phyloP scores from a whole-genome alignment of 2,113 vertebrate genomes.

The Choloepus hoffmanni region DNA sequence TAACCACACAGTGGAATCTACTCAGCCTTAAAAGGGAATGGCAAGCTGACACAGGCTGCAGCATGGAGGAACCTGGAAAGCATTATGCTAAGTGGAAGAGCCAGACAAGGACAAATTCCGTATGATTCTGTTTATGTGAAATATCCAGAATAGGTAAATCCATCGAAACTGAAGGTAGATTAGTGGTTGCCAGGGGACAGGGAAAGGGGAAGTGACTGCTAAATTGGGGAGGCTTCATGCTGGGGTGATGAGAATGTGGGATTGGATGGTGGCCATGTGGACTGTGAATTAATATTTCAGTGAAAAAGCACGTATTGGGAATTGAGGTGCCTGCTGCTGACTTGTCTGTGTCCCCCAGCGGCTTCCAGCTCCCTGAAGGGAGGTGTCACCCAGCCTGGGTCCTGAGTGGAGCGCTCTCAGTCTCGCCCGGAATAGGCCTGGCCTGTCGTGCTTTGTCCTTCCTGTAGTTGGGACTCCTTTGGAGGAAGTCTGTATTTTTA shows the following conservation, averaged over 20 bases:
- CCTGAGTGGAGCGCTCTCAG: background rate
- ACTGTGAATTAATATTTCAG: background rate
- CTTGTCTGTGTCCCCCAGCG: accelerated
- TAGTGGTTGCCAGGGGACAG: accelerated
- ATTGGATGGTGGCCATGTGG: accelerated
- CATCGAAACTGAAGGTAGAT: background rate
- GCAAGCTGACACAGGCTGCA: background rate
- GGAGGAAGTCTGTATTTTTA: background rate
- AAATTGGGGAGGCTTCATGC: no score
- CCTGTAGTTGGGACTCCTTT: background rate
- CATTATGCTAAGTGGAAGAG: accelerated
- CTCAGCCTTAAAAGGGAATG: background rate
- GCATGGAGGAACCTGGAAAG: no score
- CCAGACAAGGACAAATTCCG: background rate
- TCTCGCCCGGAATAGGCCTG: no score
- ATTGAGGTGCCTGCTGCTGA: background rate
- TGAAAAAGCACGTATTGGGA: background rate
- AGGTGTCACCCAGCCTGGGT: background rate
- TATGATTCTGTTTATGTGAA: accelerated
- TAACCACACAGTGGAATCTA: accelerated
- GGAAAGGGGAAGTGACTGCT: background rate
- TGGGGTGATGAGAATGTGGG: background rate
- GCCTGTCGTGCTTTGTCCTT: background rate
- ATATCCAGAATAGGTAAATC: background rate
- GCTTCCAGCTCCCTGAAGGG: background rate